phyloP scores from a whole-genome alignment of 2,797 vertebrate genomes.

The Syngnathus rostellatus region DNA sequence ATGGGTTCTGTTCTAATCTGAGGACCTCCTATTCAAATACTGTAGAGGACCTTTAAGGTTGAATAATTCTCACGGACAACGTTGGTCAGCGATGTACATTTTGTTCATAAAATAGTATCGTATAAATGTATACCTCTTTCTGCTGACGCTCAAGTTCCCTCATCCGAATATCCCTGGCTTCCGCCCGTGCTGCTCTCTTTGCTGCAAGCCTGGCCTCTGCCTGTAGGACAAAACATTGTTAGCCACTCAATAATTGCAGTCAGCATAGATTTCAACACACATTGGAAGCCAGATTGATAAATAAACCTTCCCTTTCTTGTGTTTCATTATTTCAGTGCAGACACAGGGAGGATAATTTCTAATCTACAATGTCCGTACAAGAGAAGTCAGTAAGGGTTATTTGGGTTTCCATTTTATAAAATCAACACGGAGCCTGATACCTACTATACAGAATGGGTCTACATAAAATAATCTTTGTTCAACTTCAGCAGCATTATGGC shows the following conservation, averaged over 20 bases:
- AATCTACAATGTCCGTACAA: conserved; percentile 51
- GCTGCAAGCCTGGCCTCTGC: conserved; percentile 95
- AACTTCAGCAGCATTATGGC: background rate
- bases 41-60: background rate
- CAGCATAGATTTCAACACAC: background rate
- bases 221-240: conserved; percentile 61
- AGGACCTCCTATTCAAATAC: background rate
- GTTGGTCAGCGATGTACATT: conserved; percentile 2
- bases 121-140: conserved; percentile 78
- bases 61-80: background rate
- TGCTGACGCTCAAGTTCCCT: conserved; percentile 93
- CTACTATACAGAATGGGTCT: background rate
- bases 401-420: conserved; percentile 33
- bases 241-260: conserved; percentile 20
- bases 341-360: conserved; percentile 52
- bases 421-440: background rate
- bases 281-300: background rate
- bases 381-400: conserved; percentile 28
- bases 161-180: conserved; percentile 98
- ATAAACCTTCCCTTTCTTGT: conserved; percentile 6
- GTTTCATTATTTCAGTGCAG: conserved; percentile 42
- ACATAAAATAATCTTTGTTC: background rate
- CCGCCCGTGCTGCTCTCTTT: conserved; percentile 91
- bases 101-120: conserved; percentile 1
- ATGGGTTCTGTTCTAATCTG: background rate